phyloP scores from a whole-genome alignment of 2,113 vertebrate genomes.

The Amblyornis subalaris region DNA sequence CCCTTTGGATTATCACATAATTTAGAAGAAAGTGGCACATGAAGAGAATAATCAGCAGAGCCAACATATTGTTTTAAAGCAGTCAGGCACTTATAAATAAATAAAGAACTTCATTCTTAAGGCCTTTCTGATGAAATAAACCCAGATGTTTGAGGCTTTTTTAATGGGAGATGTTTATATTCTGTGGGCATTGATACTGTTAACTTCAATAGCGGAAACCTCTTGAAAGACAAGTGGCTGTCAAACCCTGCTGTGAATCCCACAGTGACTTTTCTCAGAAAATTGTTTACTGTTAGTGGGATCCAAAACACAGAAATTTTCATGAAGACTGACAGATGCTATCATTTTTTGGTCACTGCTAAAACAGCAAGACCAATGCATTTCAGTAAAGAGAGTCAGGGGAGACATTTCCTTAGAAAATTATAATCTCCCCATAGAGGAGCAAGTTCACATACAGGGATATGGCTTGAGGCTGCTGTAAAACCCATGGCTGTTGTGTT shows the following conservation, averaged over 20 bases:
- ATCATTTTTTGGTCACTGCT: not conserved
- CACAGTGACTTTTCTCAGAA: conserved; percentile 15
- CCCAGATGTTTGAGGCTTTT: not conserved
- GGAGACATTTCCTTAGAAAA: conserved; percentile 6
- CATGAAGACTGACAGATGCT: conserved; percentile 20
- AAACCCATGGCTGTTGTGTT: not conserved
- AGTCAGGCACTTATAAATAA: not conserved
- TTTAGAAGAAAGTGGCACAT: not conserved
- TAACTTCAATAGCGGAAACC: conserved; percentile 5
- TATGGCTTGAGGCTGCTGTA: not conserved
- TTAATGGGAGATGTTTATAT: not conserved
- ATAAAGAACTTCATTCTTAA: not conserved
- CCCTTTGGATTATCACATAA: not conserved
- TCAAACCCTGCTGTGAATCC: conserved; percentile 44
- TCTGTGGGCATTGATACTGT: not conserved
- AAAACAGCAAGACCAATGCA: not conserved
- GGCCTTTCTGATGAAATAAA: not conserved
- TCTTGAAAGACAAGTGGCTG: conserved; percentile 43
- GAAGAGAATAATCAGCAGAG: not conserved
- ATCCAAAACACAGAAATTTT: conserved; percentile 37
- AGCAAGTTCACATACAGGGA: not conserved
- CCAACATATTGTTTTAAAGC: not conserved
- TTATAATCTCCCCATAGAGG: not conserved
- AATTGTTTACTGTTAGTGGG: conserved; percentile 37
- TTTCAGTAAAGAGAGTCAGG: not conserved